Evolutionary conservation across 2,113 vertebrate species (phyloP).

Genomic region (Cyphomyrus discorhynchus): DNA sequence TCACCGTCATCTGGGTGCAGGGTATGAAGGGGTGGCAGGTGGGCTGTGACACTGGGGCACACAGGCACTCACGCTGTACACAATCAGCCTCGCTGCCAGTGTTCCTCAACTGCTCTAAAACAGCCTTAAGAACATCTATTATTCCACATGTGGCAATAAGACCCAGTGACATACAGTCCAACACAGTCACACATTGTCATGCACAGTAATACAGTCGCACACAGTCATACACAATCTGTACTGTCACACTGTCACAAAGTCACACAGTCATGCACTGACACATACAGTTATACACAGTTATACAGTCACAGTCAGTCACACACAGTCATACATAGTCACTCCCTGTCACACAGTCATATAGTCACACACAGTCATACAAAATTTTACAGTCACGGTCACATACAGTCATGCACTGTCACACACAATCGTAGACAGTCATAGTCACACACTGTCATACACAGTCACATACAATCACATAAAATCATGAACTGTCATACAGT

Average conservation of each 20-base stretch:
- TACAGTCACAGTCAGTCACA: slow-evolving; percentile 27
- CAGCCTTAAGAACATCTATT: not conserved
- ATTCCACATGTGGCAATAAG: not conserved
- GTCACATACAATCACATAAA: slow-evolving; percentile 53
- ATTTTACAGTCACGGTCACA: slow-evolving; percentile 33
- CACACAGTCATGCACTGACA: not conserved
- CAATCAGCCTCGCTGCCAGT: not conserved
- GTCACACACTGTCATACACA: not conserved
- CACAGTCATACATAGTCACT: slow-evolving; percentile 14
- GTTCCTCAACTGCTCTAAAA: not conserved
- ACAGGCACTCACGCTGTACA: not conserved
- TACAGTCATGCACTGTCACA: slow-evolving; percentile 28
- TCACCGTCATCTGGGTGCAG: slow-evolving; percentile 61
- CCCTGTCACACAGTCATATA: not conserved
- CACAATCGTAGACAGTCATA: slow-evolving; percentile 32
- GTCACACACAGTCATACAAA: slow-evolving; percentile 52
- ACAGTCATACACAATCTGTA: not conserved
- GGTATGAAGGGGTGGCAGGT: slow-evolving; percentile 60
- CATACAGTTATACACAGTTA: not conserved
- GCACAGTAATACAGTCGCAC: not conserved
- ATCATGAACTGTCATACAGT: slow-evolving; percentile 43
- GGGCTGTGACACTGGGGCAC: slow-evolving; percentile 50
- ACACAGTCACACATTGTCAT: not conserved
- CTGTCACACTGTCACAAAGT: too few species aligned
- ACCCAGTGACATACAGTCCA: slow-evolving; percentile 24